These are phyloP conservation scores for Hermodice carunculata DNA, from an alignment of 2,888 invertebrate species.

Conservation along the genomic window DNA sequence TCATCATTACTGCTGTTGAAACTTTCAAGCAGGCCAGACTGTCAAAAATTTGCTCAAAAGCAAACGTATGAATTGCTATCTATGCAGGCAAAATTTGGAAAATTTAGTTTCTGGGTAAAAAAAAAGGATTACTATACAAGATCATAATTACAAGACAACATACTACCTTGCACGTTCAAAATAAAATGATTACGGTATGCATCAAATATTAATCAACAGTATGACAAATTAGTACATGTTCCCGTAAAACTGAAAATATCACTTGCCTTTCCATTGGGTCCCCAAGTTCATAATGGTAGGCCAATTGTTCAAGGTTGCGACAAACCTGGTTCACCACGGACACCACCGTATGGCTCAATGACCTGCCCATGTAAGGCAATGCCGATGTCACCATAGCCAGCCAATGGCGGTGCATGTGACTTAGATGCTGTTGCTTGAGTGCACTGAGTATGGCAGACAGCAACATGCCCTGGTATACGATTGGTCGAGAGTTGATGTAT, in stretches of 20 bases:
- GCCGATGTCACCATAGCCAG: slow-evolving; percentile 84
- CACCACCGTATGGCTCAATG: slow-evolving; percentile 82
- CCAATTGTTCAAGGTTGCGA: slow-evolving; percentile 80
- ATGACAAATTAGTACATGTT: too few relatives aligned
- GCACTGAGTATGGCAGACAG: slow-evolving; percentile 83
- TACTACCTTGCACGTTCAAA: too few relatives aligned
- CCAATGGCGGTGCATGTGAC: slow-evolving; percentile 86
- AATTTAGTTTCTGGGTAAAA: too few relatives aligned
- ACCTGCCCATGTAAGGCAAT: slow-evolving; percentile 82
- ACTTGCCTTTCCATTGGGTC: slow-evolving; percentile 20
- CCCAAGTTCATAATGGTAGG: slow-evolving; percentile 59
- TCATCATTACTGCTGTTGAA: too few relatives aligned
- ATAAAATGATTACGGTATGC: too few relatives aligned
- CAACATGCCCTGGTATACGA: slow-evolving; percentile 84
- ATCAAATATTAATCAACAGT: too few relatives aligned
- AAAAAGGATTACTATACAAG: too few relatives aligned
- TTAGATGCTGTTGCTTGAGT: slow-evolving; percentile 79
- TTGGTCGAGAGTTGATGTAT: slow-evolving; percentile 57
- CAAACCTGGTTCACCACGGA: slow-evolving; percentile 85
- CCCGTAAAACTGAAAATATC: background rate
- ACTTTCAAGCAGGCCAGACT: too few relatives aligned
- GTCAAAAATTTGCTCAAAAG: too few relatives aligned
- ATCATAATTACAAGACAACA: too few relatives aligned
- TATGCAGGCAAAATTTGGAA: too few relatives aligned
- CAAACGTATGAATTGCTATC: too few relatives aligned